Base-by-base conservation (phyloP, 2,888 invertebrate genomes). In the Pammene fasciana region DNA sequence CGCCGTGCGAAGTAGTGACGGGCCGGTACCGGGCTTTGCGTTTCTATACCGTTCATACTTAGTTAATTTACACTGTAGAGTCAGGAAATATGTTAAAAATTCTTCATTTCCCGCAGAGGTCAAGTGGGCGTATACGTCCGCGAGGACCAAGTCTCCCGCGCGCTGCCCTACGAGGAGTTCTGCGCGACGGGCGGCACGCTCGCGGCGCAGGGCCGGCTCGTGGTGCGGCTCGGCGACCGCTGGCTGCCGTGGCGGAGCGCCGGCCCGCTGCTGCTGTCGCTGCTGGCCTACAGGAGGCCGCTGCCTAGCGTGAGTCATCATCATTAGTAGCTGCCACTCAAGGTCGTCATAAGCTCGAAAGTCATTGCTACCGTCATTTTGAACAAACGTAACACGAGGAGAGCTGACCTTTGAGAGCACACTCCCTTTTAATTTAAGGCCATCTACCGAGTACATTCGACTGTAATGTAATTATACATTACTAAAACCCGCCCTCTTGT, bases 161-260 rank as follows among this genome's bases (percentile, higher is more conserved):
- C 90, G 74, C 79, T 93, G 60, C 82, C 87, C 56, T 93, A 84
- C 82, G 92, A 92, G 71, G 91, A 90, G 86, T 91, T 92, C 79
- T 90, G 91, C 72, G 73, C 79, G 70, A 96, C 97, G 87, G 96
- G 97, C 64, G 94, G 94, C 74, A 70, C 75, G 65, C 85, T 97
- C 75, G 94, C 97, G 73, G 94, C 96, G 77, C 95, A 96, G 82
- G 96, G 97, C 52, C 96, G 97, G 81, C 94, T 98, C 78, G 96
- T 98, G 73, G 96, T 98, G 78, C 95, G 97, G 80, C 94, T 98
- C 73, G 96, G 96, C 82, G 96, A 96, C 78, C 97, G 98, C 92
- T 97, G 96, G 89, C 96, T 97, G 93, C 97, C 96, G 80, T 99
- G 98, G 98, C 94, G 95, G 76, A 96, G 96, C 76, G 99, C 99